These are phyloP conservation scores for Aotus griseimembra DNA, from an alignment of 2,797 vertebrate genomes.

Conservation along the genomic window DNA sequence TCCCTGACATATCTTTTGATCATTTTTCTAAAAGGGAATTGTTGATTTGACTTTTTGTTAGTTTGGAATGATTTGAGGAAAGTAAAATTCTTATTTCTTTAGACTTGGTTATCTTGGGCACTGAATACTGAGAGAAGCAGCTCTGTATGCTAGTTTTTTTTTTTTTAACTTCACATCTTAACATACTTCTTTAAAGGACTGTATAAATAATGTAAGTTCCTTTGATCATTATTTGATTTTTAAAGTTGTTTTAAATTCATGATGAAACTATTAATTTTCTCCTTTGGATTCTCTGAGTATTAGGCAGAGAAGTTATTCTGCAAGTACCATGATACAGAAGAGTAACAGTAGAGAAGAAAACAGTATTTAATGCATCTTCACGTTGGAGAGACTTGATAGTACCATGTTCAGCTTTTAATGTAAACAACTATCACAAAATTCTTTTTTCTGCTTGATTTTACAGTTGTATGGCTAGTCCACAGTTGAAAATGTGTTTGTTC, in stretches of 20 bases:
- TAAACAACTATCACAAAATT: slow-evolving; percentile 57
- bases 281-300: background rate
- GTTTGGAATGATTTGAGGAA: slow-evolving; percentile 51
- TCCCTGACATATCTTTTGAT: background rate
- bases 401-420: slow-evolving; percentile 24
- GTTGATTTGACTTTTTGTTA: background rate
- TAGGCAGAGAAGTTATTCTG: background rate
- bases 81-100: background rate
- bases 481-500: slow-evolving; percentile 71
- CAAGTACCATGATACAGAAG: background rate
- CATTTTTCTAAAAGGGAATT: slow-evolving; percentile 16
- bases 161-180: background rate
- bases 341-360: background rate
- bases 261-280: background rate
- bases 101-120: background rate
- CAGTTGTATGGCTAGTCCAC: slow-evolving; percentile 50
- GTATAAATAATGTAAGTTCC: background rate
- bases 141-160: background rate
- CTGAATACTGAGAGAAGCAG: background rate
- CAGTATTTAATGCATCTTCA: background rate
- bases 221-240: slow-evolving; percentile 30
- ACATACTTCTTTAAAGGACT: background rate
- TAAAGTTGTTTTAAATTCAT: background rate
- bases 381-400: background rate
- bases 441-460: slow-evolving; percentile 56